Percentiles rank a stretch among this genome's conserved stretches.
Conservation (phyloP, 2,113 vertebrate genomes). For the Trogon melanurus region DNA sequence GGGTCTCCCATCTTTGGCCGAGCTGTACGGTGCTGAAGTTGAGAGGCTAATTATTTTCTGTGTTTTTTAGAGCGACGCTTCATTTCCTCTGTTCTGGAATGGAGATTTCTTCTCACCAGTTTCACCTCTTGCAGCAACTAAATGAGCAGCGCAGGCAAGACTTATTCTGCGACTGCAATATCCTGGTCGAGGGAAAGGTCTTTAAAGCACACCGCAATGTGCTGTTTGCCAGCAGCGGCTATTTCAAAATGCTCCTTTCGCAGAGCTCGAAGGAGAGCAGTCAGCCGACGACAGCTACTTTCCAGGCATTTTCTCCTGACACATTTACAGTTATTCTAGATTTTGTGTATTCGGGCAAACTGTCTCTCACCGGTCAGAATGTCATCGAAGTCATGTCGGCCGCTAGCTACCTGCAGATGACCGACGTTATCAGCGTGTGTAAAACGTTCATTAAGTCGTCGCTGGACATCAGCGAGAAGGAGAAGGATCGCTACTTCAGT, state of each 20-base stretch:
- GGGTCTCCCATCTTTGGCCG: neutral
- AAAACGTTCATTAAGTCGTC: conserved; percentile 98
- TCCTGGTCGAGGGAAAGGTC: conserved; percentile 92
- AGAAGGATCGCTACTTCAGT: conserved; percentile 89
- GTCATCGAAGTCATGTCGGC: conserved; percentile 99
- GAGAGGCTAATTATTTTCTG: neutral
- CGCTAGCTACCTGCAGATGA: conserved; percentile 98
- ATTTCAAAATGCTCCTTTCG: conserved; percentile 96
- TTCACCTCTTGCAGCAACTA: conserved; percentile 90
- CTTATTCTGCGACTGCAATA: conserved; percentile 94
- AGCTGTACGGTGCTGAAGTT: accelerated
- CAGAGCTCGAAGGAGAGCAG: conserved; percentile 83
- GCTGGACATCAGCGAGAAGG: conserved; percentile 89
- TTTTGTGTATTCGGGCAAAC: conserved; percentile 94
- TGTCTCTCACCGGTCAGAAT: conserved; percentile 91
- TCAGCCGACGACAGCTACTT: conserved; percentile 86
- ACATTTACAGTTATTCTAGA: conserved; percentile 94
- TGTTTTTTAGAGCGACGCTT: neutral
- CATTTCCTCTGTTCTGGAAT: conserved; percentile 67
- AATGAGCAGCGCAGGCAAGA: conserved; percentile 93
- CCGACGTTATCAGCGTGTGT: conserved; percentile 93
- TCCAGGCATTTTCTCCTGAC: conserved; percentile 92
- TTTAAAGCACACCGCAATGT: conserved; percentile 96
- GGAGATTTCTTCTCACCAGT: conserved; percentile 95
- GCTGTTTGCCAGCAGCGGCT: conserved; percentile 93